These are phyloP conservation scores for Caenorhabditis inopinata DNA, from an alignment of 1,140 invertebrate species.

Conservation along the genomic window DNA sequence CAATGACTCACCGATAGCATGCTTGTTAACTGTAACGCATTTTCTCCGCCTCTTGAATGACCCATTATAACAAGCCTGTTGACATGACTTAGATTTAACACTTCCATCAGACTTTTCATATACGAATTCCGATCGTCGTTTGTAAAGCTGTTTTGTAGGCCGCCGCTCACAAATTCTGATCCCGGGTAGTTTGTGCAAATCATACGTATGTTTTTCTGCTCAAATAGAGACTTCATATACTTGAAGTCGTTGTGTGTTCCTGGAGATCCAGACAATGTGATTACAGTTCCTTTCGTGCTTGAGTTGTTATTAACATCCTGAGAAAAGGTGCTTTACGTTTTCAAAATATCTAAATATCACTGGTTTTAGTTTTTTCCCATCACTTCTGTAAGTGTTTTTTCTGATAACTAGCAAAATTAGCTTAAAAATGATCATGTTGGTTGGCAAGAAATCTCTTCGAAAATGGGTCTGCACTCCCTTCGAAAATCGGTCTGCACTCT, in stretches of 20 bases:
- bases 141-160: constrained; percentile 1
- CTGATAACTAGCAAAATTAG: too few relatives aligned
- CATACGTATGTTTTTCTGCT: constrained; percentile 42
- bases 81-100: neutral
- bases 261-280: constrained; percentile 47
- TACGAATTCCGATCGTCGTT: constrained; percentile 28
- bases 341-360: too few relatives aligned
- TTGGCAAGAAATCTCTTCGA: too few relatives aligned
- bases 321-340: too few relatives aligned
- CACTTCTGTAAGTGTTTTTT: too few relatives aligned
- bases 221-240: constrained; percentile 42
- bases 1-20: neutral
- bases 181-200: constrained; percentile 51
- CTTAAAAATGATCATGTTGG: too few relatives aligned
- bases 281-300: constrained; percentile 37
- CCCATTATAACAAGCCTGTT: neutral
- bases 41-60: constrained; percentile 2
- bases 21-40: neutral
- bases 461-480: too few relatives aligned
- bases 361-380: too few relatives aligned
- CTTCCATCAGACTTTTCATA: constrained; percentile 12
- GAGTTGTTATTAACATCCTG: neutral
- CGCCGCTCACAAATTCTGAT: constrained; percentile 12
- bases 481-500: too few relatives aligned
- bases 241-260: constrained; percentile 52